Evolutionary conservation across 2,888 invertebrate genomes (phyloP).

Genomic region (Lepidocyrtoides sp.): DNA sequence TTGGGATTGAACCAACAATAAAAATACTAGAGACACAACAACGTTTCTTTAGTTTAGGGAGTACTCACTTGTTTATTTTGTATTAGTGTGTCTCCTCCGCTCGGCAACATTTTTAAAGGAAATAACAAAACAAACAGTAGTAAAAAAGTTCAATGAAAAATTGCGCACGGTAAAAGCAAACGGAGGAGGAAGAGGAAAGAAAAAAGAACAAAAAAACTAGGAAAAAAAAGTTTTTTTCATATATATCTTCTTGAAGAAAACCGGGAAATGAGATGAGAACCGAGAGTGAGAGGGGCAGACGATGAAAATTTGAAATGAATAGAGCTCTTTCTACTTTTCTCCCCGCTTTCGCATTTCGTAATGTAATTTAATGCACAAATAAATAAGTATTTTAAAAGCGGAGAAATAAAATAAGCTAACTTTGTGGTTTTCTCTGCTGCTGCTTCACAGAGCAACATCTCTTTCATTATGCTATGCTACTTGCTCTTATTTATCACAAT

Average conservation of each 20-base stretch:
- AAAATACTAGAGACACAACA: neutral
- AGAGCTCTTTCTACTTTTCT: slow-evolving; percentile 27
- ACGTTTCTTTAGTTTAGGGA: neutral
- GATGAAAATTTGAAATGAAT: neutral
- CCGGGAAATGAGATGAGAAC: neutral
- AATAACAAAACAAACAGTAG: neutral
- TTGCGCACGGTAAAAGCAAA: neutral
- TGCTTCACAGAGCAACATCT: neutral
- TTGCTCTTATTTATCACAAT: slow-evolving; percentile 4
- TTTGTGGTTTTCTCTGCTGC: neutral
- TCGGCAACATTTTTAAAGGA: neutral
- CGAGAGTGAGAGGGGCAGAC: neutral
- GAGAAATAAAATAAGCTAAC: neutral
- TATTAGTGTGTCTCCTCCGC: neutral
- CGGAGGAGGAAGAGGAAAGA: slow-evolving; percentile 8
- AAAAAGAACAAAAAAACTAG: neutral
- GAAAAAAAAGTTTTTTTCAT: neutral
- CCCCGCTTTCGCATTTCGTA: slow-evolving; percentile 9
- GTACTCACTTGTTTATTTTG: slow-evolving; percentile 1
- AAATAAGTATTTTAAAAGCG: slow-evolving; percentile 41
- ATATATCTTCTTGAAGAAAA: neutral
- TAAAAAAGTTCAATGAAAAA: neutral
- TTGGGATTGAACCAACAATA: neutral
- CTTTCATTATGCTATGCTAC: slow-evolving; percentile 16
- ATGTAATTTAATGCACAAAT: slow-evolving; percentile 59